Conservation (phyloP, 2,888 invertebrate genomes). For the Drosophila kambysellisi region DNA sequence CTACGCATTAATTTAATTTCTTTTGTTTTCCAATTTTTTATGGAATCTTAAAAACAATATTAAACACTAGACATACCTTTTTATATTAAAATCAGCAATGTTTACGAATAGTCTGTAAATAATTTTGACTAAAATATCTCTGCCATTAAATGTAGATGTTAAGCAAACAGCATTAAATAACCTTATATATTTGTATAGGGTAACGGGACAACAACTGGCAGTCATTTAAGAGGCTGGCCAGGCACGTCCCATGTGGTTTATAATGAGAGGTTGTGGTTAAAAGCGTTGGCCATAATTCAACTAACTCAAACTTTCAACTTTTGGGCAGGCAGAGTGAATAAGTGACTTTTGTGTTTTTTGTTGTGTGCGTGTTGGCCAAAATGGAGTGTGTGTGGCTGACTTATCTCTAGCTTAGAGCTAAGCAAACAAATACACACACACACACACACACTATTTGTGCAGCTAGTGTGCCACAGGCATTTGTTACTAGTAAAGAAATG, state of each 20-base stretch:
- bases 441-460: slow-evolving; percentile 43
- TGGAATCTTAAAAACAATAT: neutral
- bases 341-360: slow-evolving; percentile 23
- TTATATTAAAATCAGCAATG: neutral
- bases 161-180: neutral
- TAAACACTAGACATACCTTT: neutral
- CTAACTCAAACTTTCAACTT: slow-evolving; percentile 65
- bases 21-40: slow-evolving; percentile 37
- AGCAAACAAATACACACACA: slow-evolving; percentile 11
- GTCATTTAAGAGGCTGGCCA: slow-evolving; percentile 7
- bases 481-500: slow-evolving; percentile 35
- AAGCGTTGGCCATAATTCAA: slow-evolving; percentile 62
- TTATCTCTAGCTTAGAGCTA: slow-evolving; percentile 26
- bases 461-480: slow-evolving; percentile 36
- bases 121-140: neutral
- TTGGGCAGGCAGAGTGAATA: slow-evolving; percentile 46
- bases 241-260: slow-evolving; percentile 47
- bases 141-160: too few relatives aligned
- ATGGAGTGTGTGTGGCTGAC: slow-evolving; percentile 19
- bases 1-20: slow-evolving; percentile 43
- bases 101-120: neutral
- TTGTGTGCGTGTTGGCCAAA: slow-evolving; percentile 3
- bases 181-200: neutral
- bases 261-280: slow-evolving; percentile 10
- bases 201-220: neutral